Evolutionary conservation across 1,140 invertebrate genomes (phyloP), one percentile per base, ranked within the genome.

Genomic region (Ceratitis capitata): DNA sequence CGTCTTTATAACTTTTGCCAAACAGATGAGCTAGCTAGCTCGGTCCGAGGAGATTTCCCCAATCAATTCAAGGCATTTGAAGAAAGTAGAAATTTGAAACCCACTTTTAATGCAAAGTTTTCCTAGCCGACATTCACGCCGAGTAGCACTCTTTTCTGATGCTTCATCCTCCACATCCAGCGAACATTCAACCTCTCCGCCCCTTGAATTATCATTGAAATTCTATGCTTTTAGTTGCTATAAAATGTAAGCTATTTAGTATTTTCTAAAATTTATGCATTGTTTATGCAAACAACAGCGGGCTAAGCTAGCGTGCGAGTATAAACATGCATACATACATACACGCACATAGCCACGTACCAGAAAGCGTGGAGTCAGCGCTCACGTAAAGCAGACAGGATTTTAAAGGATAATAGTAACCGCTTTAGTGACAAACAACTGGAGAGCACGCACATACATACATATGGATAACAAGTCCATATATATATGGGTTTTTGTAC

Each of bases 251-350:
- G 69, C 69, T 45, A 78, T 78, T 78, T 78, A 78, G 69, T 78
- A 78, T 78, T 78, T 78, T 78, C n/a, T 78, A 45, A 78, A 78
- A 78, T 78, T 78, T 78, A 45, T 78, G 69, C 69, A 78, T 78
- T 78, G 69, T 78, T 78, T 78, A 78, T 78, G 69, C 69, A 78
- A 78, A 78, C 7, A 78, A n/a, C 69, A 45, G 39, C 16, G 61
- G 14, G 29, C 69, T 23, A 39, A 74, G 35, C 35, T 35, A 35
- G 10, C 69, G 7, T 42, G 32, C 19, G 32, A 45, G 9, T 35
- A 78, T 78, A 10, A 6, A 10, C 19, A 45, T 19, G 19, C 39
- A 23, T 42, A 78, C 69, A 78, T 47, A 74, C 16, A 32, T 61
- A 35, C 6, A 35, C 16, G 61, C 32, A 64, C 26, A 69, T 61